These are phyloP conservation scores for Lasioglossum pauxillum DNA, from an alignment of 2,888 invertebrate genomes.

Conservation along the genomic window DNA sequence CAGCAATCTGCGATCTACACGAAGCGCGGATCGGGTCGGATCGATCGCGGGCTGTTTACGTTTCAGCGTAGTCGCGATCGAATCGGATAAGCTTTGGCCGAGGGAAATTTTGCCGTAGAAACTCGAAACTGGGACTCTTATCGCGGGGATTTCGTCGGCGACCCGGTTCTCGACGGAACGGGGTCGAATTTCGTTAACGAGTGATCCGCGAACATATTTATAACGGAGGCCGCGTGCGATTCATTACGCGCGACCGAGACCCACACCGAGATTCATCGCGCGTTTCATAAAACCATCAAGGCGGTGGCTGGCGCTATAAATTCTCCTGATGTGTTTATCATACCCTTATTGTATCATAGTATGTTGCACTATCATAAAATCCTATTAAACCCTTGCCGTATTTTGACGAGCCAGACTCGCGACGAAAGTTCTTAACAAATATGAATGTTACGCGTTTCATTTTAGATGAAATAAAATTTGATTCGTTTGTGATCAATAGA, in stretches of 20 bases:
- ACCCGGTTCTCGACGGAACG: slow-evolving; percentile 1
- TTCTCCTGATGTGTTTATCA: slow-evolving; percentile 3
- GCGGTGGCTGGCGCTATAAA: slow-evolving; percentile 27
- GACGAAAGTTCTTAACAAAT: no score
- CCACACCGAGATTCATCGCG: slow-evolving; percentile 18
- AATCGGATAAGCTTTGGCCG: background rate
- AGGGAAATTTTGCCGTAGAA: background rate
- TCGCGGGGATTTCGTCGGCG: background rate
- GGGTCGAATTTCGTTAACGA: slow-evolving; percentile 3
- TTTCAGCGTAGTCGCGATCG: background rate
- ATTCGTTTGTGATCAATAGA: no score
- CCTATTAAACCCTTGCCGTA: background rate
- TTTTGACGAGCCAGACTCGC: no score
- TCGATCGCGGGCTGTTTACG: background rate
- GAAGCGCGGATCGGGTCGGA: background rate
- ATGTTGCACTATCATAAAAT: background rate
- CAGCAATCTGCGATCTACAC: background rate
- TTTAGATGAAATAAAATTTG: no score
- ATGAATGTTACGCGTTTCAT: no score
- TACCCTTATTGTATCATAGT: background rate
- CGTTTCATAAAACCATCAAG: slow-evolving; percentile 27
- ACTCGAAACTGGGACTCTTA: background rate
- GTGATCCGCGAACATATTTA: background rate
- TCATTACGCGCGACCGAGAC: slow-evolving; percentile 9
- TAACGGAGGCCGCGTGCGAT: background rate